Base-by-base conservation (phyloP, 2,888 invertebrate species). In the Macropis europaea region DNA sequence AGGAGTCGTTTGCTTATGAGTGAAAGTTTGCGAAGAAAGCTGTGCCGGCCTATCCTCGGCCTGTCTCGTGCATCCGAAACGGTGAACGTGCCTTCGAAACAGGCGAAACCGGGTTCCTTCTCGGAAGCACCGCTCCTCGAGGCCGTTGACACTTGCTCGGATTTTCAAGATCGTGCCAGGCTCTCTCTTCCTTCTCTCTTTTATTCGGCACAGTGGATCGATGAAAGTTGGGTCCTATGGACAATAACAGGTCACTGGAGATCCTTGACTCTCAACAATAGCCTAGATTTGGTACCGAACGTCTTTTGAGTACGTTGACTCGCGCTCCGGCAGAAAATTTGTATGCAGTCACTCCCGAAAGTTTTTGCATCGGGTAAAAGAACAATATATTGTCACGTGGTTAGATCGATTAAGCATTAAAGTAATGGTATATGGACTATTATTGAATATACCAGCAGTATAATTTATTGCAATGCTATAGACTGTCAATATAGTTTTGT, bases 11-110 rank as follows among this genome's bases (percentile, higher is more conserved):
- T 72, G 73, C 75, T 75, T 59, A 61, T 72, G 72, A 82, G 88
- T 87, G 89, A 89, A 89, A 89, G 89, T 88, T 87, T 80, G 87
- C 88, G 82, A 88, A 89, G 88, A 89, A 88, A 88, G 88, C 86
- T 84, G 83, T 67, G 54, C 71, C 74, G 53, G 24, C 68, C 71
- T 81, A 74, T 53, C 56, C 59, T 43, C 48, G 19, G 38, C 61
- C 32, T 48, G 47, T 63, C 53, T 48, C 67, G 38, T 45, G 22
- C 36, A 52, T 61, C 42, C 53, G 22, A 53, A 15, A 15, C 38
- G 15, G 43, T 32, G 48, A 52, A 13, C 56, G 42, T 26, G 43
- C 43, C 5, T 17, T 2, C 28, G 40, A 28, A 59, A 36, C 54
- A 22, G 26, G 32, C 36, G 38, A 48, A 50, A 69, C 56, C 40